A percentile compares a stretch with the other conserved stretches of the same genome.
phyloP scores from a whole-genome alignment of 2,113 vertebrate species.

The Oxyura jamaicensis region DNA sequence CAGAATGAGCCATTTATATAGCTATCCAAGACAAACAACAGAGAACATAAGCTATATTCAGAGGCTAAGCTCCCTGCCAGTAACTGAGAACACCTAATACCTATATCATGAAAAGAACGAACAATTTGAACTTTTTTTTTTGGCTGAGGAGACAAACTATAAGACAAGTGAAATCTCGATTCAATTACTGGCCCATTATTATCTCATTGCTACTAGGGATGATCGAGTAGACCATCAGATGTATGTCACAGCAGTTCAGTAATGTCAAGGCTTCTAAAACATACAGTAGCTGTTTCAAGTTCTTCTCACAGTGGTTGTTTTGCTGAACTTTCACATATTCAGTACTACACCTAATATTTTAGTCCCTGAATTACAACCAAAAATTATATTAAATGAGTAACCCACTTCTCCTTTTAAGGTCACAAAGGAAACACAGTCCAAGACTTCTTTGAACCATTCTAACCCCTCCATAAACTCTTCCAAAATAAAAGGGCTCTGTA shows the following conservation, averaged over 20 bases:
- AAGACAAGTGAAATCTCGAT: background rate
- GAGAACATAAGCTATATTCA: background rate
- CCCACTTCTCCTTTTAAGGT: background rate
- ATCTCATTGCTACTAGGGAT: background rate
- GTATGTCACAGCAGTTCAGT: background rate
- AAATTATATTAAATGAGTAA: background rate
- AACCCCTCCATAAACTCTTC: background rate
- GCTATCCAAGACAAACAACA: conserved; percentile 18
- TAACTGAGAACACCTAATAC: conserved; percentile 1
- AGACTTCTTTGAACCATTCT: background rate
- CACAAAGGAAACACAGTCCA: background rate
- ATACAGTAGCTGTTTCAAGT: background rate
- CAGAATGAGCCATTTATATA: background rate
- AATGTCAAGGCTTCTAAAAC: background rate
- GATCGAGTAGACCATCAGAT: background rate
- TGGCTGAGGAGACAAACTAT: background rate
- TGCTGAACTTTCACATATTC: background rate
- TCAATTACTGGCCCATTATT: background rate
- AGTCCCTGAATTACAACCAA: background rate
- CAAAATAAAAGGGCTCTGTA: background rate
- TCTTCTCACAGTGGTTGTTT: background rate
- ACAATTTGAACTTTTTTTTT: background rate
- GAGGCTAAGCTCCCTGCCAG: background rate
- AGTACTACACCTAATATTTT: background rate
- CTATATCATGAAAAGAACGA: background rate